Percentiles rank a stretch among this genome's conserved stretches.
phyloP scores from a whole-genome alignment of 2,797 vertebrate genomes.

The Thalassophryne amazonica region DNA sequence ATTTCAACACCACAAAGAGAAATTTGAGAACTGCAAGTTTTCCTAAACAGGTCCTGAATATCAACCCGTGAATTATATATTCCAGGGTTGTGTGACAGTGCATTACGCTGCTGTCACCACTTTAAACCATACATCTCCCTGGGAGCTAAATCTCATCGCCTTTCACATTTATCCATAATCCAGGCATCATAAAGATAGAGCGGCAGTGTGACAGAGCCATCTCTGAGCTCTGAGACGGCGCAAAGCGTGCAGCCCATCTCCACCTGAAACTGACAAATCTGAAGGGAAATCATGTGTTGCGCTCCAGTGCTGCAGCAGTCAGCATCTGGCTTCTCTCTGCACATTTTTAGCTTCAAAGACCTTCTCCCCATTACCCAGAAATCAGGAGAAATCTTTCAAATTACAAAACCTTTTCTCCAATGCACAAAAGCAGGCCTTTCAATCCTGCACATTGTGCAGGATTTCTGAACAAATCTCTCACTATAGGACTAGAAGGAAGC shows the following conservation, averaged over 20 bases:
- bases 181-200: conserved; percentile 43
- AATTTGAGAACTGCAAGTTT: too few relatives aligned
- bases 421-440: conserved; percentile 13
- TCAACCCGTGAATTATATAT: too few relatives aligned
- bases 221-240: conserved; percentile 43
- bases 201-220: background rate
- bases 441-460: conserved; percentile 3
- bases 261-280: conserved; percentile 15
- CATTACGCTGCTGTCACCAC: background rate
- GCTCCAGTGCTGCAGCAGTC: conserved; percentile 23
- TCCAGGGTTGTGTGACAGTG: conserved; percentile 9
- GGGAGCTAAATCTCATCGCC: conserved; percentile 38
- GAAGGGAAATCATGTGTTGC: conserved; percentile 55
- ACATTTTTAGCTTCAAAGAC: conserved; percentile 27
- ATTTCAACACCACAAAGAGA: too few relatives aligned
- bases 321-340: conserved; percentile 9
- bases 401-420: conserved; percentile 17
- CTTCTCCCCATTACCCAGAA: conserved; percentile 15
- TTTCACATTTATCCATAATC: conserved; percentile 44
- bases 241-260: conserved; percentile 9
- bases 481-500: background rate
- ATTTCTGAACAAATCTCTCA: conserved; percentile 5
- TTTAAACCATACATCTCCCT: conserved; percentile 22
- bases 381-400: conserved; percentile 31
- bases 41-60: too few relatives aligned